Conservation (phyloP, 2,888 invertebrate species). For the Miltochrista miniata region DNA sequence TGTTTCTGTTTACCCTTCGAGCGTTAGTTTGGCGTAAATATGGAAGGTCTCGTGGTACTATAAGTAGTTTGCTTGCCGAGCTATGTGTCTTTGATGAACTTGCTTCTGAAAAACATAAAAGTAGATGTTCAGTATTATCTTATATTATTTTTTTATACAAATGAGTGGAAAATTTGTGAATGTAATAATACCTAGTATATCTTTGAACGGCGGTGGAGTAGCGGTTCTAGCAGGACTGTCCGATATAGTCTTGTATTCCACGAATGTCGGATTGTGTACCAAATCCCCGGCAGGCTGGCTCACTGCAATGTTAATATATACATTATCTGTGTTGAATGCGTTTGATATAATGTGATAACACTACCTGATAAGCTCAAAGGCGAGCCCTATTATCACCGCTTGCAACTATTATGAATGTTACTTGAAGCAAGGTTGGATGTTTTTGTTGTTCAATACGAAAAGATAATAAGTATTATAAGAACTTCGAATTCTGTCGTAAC, state of each 20-base stretch:
- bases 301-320: conserved; percentile 61
- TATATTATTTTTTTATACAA: neutral
- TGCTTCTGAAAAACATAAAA: conserved; percentile 59
- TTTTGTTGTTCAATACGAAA: neutral
- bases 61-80: conserved; percentile 71
- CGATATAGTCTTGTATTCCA: conserved; percentile 55
- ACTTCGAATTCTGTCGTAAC: no score
- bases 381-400: conserved; percentile 39
- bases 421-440: neutral
- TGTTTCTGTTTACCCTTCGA: conserved; percentile 64
- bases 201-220: conserved; percentile 64
- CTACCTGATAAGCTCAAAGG: conserved; percentile 56
- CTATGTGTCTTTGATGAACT: conserved; percentile 67
- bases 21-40: conserved; percentile 82
- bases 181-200: conserved; percentile 65
- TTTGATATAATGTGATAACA: conserved; percentile 68
- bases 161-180: neutral
- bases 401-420: neutral
- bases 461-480: no score
- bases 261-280: conserved; percentile 43
- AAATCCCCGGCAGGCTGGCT: conserved; percentile 60
- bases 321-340: conserved; percentile 67
- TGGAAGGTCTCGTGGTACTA: conserved; percentile 77
- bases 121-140: neutral
- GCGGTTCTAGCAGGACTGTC: conserved; percentile 55